These are phyloP conservation scores for Sphaeramia orbicularis DNA, from an alignment of 2,797 vertebrate genomes.

Conservation along the genomic window DNA sequence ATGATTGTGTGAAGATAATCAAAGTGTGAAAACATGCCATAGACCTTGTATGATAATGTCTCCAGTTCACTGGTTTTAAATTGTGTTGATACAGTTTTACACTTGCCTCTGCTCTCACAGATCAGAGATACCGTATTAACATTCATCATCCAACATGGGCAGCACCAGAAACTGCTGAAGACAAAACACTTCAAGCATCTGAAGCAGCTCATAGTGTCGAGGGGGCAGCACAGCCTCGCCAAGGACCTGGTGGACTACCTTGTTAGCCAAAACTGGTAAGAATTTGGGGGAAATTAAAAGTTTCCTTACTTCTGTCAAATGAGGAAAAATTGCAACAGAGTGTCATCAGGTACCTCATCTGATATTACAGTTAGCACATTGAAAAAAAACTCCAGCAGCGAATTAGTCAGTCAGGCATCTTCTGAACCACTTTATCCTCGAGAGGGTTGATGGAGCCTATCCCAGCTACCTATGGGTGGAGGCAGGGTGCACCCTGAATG, in stretches of 20 bases:
- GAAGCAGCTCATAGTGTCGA: slow-evolving; percentile 82
- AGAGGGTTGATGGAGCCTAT: too few relatives aligned
- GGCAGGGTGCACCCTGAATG: too few relatives aligned
- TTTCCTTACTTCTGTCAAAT: too few relatives aligned
- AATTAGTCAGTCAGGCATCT: too few relatives aligned
- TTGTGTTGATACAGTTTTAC: not conserved
- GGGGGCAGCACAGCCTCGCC: slow-evolving; percentile 70
- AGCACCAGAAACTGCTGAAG: slow-evolving; percentile 85
- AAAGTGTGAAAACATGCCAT: not conserved
- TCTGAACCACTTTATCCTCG: too few relatives aligned
- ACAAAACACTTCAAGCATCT: slow-evolving; percentile 87
- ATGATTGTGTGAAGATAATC: slow-evolving; percentile 21
- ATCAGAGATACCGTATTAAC: slow-evolving; percentile 87
- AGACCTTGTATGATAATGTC: too few relatives aligned
- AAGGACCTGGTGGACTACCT: slow-evolving; percentile 87
- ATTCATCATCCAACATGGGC: slow-evolving; percentile 83
- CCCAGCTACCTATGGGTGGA: too few relatives aligned
- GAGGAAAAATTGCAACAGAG: too few relatives aligned
- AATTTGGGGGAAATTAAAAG: not conserved
- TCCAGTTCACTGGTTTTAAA: not conserved
- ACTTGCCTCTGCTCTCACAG: slow-evolving; percentile 68
- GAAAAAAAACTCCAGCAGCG: too few relatives aligned
- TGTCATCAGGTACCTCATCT: too few relatives aligned
- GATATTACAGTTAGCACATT: too few relatives aligned
- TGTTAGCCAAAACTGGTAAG: slow-evolving; percentile 87